Evolutionary conservation across 2,113 vertebrate genomes (phyloP), one percentile per base, ranked within the genome.

Genomic region (Macrotis lagotis): DNA sequence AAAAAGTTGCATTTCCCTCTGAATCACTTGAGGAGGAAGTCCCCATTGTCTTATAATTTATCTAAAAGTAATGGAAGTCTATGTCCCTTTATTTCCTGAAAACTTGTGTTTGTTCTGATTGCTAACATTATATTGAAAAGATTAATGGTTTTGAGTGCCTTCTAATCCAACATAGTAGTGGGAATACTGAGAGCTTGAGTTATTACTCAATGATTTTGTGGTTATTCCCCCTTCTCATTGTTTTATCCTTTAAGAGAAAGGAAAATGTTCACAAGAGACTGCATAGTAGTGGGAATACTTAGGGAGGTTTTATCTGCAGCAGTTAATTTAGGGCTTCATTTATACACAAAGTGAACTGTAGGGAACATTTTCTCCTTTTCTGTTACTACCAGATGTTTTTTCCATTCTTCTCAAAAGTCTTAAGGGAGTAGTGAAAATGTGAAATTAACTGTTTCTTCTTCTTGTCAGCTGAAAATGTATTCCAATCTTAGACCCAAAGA

Each of bases 1-100:
- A 49, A 96, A 97, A 97, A 97, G 96, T 96, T 96, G 1, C 3
- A 37, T 51, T 96, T 95, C 92, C 93, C 94, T 96, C 55, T 94
- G 91, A 50, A 50, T 92, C 89, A 89, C 93, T 28, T 96, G 94
- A 97, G 89, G 2, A 95, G 50, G 25, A 19, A n/a, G 88, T 94
- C 96, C n/a, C 89, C 91, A 22, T 25, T 94, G 94, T 88, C 59
- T 49, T 95, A 47, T 91, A 96, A 96, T 88, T 96, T 96, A 55
- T 96, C 95, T 50, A 91, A 94, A 98, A 96, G 92, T 97, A 95
- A 88, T 95, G 51, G 91, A 93, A 96, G 31, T 94, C 52, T 49
- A 89, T 25, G 22, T 24, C 89, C 91, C 44, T 88, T 48, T 48
- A n/a, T 92, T 59, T 48, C 7, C 48, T 66, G 91, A 96, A 48